phyloP scores from a whole-genome alignment of 2,888 invertebrate species.

The Lasioglossum villosulum region DNA sequence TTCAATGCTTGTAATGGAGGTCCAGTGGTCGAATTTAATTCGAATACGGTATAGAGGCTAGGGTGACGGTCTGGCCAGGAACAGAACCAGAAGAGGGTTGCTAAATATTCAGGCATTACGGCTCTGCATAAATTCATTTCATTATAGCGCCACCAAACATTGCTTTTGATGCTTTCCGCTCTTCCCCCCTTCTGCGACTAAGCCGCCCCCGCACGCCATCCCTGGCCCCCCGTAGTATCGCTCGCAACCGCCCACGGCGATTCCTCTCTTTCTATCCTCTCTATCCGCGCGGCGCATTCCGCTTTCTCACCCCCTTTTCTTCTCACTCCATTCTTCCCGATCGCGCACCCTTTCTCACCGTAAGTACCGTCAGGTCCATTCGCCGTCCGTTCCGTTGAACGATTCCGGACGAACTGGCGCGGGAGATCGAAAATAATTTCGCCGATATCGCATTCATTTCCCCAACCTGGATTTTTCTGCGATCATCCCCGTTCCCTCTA shows the following conservation, averaged over 20 bases:
- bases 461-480: background rate
- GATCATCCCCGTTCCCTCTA: background rate
- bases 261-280: slow-evolving; percentile 46
- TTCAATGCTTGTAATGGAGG: slow-evolving; percentile 71
- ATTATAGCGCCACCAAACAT: slow-evolving; percentile 88
- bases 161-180: slow-evolving; percentile 85
- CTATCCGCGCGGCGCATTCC: slow-evolving; percentile 61
- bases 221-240: slow-evolving; percentile 59
- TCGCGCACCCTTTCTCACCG: slow-evolving; percentile 64
- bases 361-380: slow-evolving; percentile 69
- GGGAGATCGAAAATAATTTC: slow-evolving; percentile 65
- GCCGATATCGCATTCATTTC: slow-evolving; percentile 69
- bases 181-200: slow-evolving; percentile 68
- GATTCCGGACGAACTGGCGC: slow-evolving; percentile 57
- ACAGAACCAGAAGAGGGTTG: slow-evolving; percentile 83
- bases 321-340: slow-evolving; percentile 67
- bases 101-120: slow-evolving; percentile 86
- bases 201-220: slow-evolving; percentile 72
- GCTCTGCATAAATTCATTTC: slow-evolving; percentile 89
- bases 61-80: slow-evolving; percentile 79
- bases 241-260: slow-evolving; percentile 69
- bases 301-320: slow-evolving; percentile 65
- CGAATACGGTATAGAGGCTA: slow-evolving; percentile 73
- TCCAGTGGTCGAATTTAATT: slow-evolving; percentile 75
- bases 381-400: slow-evolving; percentile 56